Conservation (phyloP, 1,140 invertebrate species). For the Leptinotarsa texana region DNA sequence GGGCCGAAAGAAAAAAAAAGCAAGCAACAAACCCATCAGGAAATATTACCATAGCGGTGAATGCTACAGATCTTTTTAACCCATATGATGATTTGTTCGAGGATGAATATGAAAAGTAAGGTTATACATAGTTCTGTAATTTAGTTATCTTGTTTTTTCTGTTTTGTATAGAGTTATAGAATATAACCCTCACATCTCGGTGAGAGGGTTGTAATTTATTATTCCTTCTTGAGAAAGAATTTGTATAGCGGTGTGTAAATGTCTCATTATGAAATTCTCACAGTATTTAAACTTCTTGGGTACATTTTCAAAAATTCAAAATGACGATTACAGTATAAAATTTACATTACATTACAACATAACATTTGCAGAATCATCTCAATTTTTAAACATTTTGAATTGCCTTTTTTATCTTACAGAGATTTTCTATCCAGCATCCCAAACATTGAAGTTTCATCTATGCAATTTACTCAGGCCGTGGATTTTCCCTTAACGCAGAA, state of each 20-base stretch:
- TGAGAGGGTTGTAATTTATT: no score
- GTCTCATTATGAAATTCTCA: no score
- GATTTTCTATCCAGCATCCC: constrained; percentile 65
- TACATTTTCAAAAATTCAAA: no score
- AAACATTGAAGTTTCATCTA: constrained; percentile 84
- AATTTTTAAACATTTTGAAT: neutral
- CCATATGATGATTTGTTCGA: constrained; percentile 63
- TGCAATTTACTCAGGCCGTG: constrained; percentile 90
- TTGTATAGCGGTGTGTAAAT: no score
- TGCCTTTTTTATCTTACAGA: constrained; percentile 53
- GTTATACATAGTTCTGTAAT: no score
- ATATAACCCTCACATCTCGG: no score
- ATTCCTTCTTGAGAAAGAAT: no score
- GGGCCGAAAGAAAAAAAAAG: constrained; percentile 82
- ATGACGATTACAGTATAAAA: no score
- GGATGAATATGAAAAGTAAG: constrained; percentile 48
- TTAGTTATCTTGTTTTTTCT: no score
- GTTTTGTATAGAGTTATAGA: no score
- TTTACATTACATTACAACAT: no score
- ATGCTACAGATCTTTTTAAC: constrained; percentile 92
- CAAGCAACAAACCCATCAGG: constrained; percentile 90
- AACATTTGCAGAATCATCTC: neutral
- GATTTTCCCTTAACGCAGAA: constrained; percentile 86
- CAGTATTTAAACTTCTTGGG: no score
- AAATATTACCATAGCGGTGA: constrained; percentile 82